Evolutionary conservation across 2,113 vertebrate genomes (phyloP), one percentile per base, ranked within the genome.

Genomic region (Pavo muticus): DNA sequence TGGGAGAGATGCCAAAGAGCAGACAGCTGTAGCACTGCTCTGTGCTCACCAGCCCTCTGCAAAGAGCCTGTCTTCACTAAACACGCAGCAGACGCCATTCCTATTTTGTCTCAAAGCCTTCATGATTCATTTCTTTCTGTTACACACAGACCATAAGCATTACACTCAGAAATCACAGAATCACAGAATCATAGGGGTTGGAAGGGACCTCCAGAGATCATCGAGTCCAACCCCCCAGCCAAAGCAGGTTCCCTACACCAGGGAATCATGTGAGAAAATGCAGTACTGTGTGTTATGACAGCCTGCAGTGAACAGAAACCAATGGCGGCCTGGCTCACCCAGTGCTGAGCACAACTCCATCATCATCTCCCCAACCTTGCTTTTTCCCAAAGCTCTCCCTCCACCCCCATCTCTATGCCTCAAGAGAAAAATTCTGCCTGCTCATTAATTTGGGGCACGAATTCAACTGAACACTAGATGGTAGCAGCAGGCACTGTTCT

Each of bases 401-500:
- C 64, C 50, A 67, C 64, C 75, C 45, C 0, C 37, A 64, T 4
- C 25, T 64, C 61, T 27, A 29, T 13, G 39, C 64, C 75, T 86
- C 16, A 54, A 54, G 48, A 91, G 56, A 93, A 83, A 76, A 83
- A 80, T 70, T 30, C 78, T 61, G 27, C 27, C 65, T 45, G 52
- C 45, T 80, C 48, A 11, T 42, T 71, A 14, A 81, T 44, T 56
- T 69, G 52, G 17, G 32, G 50, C 35, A 87, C 44, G 60, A 60
- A 91, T 29, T 18, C 45, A 90, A 68, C 87, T 0, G 0, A 76
- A 90, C 39, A 1, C 61, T 91, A 90, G 86, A 81, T 71, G 80
- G 92, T 88, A 88, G 72, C 86, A 84, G 83, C 65, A 94, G 56
- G 56, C 32, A n/a, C 32, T 40, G 52, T 72, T 71, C 79, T 73